A percentile compares a stretch with the other conserved stretches of the same genome.
phyloP scores from a whole-genome alignment of 2,797 vertebrate species.

The Streptopelia turtur region DNA sequence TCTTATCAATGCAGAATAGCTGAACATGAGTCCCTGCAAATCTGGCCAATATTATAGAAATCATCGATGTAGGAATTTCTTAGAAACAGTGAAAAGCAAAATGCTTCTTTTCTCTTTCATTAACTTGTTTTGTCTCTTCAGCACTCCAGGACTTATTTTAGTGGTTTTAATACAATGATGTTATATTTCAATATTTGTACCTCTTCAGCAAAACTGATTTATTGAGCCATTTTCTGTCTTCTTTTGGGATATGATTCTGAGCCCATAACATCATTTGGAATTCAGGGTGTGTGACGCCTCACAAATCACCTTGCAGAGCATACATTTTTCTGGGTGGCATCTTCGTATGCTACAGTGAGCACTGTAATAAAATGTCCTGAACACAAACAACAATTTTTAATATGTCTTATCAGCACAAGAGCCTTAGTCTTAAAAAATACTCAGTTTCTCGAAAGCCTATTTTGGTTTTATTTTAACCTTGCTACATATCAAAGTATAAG shows the following conservation, averaged over 20 bases:
- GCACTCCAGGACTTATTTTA: neutral
- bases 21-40: neutral
- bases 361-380: neutral
- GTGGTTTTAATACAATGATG: neutral
- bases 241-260: neutral
- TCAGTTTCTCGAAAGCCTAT: constrained; percentile 70
- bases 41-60: neutral
- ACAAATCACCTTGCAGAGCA: neutral
- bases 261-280: neutral
- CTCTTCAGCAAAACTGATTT: constrained; percentile 23
- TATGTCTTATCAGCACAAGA: constrained; percentile 23
- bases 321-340: neutral
- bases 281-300: neutral
- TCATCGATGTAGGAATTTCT: neutral
- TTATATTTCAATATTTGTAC: constrained; percentile 5
- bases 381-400: neutral
- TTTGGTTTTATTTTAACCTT: constrained; percentile 76
- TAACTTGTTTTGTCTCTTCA: neutral
- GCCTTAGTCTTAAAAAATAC: constrained; percentile 70
- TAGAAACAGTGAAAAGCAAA: neutral
- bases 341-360: neutral
- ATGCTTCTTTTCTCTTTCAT: neutral
- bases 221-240: neutral
- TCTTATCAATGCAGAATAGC: neutral
- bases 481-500: constrained; percentile 76